Conservation (phyloP, 2,797 vertebrate species). For the Microctenopoma lineatum region DNA sequence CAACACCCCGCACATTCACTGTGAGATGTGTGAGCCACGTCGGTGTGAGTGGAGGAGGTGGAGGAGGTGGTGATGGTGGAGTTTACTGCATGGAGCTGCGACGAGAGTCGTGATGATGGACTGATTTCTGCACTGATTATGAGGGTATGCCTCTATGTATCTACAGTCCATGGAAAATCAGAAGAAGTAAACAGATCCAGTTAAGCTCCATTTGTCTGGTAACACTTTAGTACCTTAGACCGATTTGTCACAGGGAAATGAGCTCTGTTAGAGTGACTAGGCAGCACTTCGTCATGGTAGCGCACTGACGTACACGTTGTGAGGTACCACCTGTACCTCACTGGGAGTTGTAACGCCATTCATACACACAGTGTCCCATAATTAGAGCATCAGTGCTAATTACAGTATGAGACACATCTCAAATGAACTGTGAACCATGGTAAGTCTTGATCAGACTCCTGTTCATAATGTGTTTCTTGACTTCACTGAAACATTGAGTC, state of each 20-base stretch:
- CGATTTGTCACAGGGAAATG: not conserved
- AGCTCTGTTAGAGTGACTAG: slow-evolving; percentile 1
- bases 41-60: slow-evolving; percentile 23
- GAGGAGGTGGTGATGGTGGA: slow-evolving; percentile 18
- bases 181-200: too few relatives aligned
- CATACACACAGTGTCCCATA: not conserved
- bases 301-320: slow-evolving; percentile 12
- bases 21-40: slow-evolving; percentile 37
- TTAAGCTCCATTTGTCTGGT: too few relatives aligned
- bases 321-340: not conserved
- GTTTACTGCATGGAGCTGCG: slow-evolving; percentile 4
- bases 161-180: slow-evolving; percentile 24
- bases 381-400: slow-evolving; percentile 7
- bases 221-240: not conserved
- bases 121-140: not conserved
- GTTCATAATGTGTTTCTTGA: not conserved
- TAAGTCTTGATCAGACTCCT: not conserved
- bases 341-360: not conserved
- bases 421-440: not conserved
- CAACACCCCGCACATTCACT: not conserved
- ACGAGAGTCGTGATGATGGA: slow-evolving; percentile 54
- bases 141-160: slow-evolving; percentile 52
- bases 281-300: not conserved
- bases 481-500: not conserved
- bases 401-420: not conserved